Evolutionary conservation across 2,113 vertebrate species (phyloP).

Genomic region (Crypturellus undulatus): DNA sequence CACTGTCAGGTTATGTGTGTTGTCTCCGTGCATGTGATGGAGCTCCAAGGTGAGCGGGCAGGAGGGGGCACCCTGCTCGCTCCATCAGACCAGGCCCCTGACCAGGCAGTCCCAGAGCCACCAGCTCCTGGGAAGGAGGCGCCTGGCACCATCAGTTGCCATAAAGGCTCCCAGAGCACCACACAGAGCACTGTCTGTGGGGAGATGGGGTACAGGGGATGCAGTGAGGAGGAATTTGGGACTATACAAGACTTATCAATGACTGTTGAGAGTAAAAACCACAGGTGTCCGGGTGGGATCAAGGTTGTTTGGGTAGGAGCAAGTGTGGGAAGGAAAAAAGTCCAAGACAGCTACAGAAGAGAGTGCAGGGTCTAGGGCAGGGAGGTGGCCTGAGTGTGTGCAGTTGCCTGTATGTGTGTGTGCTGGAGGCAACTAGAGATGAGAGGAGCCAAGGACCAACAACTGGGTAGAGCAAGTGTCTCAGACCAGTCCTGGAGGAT

Average conservation of each 20-base stretch:
- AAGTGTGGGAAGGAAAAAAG: not conserved
- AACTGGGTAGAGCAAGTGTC: not conserved
- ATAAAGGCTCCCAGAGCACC: accelerated
- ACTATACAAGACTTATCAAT: accelerated
- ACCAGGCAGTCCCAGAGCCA: not conserved
- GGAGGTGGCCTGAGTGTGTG: too few relatives aligned
- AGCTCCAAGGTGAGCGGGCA: not conserved
- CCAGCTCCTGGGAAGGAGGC: accelerated
- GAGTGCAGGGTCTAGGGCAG: not conserved
- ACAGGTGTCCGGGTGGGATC: too few relatives aligned
- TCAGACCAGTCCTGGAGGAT: not conserved
- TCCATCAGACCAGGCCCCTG: not conserved
- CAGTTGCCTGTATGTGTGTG: too few relatives aligned
- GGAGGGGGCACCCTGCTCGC: not conserved
- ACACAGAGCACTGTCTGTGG: not conserved
- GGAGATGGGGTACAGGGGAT: accelerated
- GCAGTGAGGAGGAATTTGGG: not conserved
- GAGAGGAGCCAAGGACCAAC: not conserved
- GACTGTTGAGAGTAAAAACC: not conserved
- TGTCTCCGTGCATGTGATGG: accelerated
- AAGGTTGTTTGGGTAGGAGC: not conserved
- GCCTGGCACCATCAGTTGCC: accelerated
- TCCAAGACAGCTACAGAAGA: not conserved
- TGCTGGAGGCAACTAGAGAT: too few relatives aligned
- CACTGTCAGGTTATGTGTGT: not conserved